Evolutionary conservation across 2,888 invertebrate genomes (phyloP).

Genomic region (Baccha elongata): DNA sequence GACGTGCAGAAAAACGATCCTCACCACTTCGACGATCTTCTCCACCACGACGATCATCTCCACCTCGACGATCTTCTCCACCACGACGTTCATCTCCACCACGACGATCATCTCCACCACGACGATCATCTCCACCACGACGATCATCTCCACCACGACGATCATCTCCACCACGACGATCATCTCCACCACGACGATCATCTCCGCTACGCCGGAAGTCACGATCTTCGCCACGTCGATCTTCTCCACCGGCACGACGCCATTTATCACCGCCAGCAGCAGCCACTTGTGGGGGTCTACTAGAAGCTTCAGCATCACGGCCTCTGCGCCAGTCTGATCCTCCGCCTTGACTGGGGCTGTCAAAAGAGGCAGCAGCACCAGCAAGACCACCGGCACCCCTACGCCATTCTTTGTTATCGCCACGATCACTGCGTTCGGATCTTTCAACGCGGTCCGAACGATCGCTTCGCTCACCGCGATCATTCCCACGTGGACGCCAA

Average conservation of each 20-base stretch:
- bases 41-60: constrained; percentile 40
- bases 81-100: constrained; percentile 56
- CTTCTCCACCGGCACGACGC: constrained; percentile 66
- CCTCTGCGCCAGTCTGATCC: constrained; percentile 75
- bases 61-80: constrained; percentile 61
- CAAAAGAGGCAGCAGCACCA: constrained; percentile 58
- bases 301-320: constrained; percentile 55
- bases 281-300: constrained; percentile 28
- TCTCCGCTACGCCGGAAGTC: constrained; percentile 57
- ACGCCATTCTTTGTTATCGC: constrained; percentile 66
- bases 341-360: constrained; percentile 45
- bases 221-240: constrained; percentile 54
- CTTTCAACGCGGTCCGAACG: constrained; percentile 74
- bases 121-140: constrained; percentile 75
- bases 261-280: constrained; percentile 74
- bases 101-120: constrained; percentile 71
- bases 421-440: constrained; percentile 72
- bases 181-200: constrained; percentile 64
- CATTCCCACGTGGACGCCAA: constrained; percentile 78
- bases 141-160: constrained; percentile 56
- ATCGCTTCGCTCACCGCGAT: constrained; percentile 70
- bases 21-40: constrained; percentile 49
- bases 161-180: constrained; percentile 53
- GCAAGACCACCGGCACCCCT: constrained; percentile 22
- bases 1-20: constrained; percentile 58